phyloP scores from a whole-genome alignment of 2,888 invertebrate genomes.

The Chydorus sphaericus region DNA sequence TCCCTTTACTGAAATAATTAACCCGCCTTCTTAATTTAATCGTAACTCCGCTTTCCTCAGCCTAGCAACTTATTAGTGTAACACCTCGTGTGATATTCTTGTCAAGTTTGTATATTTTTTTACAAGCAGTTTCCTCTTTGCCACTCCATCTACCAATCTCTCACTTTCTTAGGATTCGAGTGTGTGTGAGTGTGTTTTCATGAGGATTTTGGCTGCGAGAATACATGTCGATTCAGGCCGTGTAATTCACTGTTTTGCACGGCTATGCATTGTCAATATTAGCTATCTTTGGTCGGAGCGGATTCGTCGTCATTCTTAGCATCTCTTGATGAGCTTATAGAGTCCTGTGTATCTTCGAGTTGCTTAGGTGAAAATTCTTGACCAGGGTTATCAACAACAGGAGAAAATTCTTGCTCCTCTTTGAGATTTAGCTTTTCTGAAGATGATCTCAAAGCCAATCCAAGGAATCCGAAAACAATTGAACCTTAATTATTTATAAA shows the following conservation, averaged over 20 bases:
- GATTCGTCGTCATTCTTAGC: too few species aligned
- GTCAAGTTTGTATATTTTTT: slow-evolving; percentile 3
- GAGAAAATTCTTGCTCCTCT: too few species aligned
- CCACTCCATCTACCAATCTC: background rate
- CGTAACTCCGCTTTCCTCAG: background rate
- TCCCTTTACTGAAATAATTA: background rate
- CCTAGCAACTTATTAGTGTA: background rate
- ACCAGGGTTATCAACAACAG: too few species aligned
- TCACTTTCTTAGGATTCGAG: background rate
- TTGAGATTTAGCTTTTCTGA: too few species aligned
- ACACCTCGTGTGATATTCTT: slow-evolving; percentile 6
- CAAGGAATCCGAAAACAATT: background rate
- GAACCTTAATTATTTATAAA: background rate
- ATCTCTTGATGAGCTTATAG: too few species aligned
- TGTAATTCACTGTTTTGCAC: slow-evolving; percentile 2
- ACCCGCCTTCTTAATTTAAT: background rate
- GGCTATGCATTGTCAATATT: background rate
- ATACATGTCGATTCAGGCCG: slow-evolving; percentile 4
- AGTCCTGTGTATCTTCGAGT: too few species aligned
- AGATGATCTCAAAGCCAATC: background rate
- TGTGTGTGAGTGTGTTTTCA: background rate
- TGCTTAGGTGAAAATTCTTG: too few species aligned
- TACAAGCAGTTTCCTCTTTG: background rate
- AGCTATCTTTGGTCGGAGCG: background rate
- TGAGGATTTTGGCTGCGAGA: background rate